Evolutionary conservation across 2,113 vertebrate species (phyloP), one percentile per base, ranked within the genome.

Genomic region (Apus apus): DNA sequence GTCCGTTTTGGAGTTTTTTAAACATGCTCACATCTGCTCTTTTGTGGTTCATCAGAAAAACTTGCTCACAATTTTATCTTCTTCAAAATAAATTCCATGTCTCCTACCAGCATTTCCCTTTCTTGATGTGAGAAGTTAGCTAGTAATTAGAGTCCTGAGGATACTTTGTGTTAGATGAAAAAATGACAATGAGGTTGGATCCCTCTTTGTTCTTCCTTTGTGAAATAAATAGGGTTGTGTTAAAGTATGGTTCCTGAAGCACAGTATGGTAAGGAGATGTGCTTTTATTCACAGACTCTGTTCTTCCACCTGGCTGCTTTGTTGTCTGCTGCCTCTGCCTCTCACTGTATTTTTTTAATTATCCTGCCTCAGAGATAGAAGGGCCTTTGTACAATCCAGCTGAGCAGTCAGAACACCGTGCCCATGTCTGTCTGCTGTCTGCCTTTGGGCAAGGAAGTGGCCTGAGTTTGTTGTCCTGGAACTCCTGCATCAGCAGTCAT

Each of bases 141-240:
- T 66, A 90, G 72, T 96, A 95, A 97, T 97, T 95, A 89, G 71
- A 92, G 68, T 92, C 76, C 38, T 0, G 7, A 92, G 30, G 34
- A 78, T 84, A 56, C 23, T 92, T 89, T 90, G 70, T 86, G 34
- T 72, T 82, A 53, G 34, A 53, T 54, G 19, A 93, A 45, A 85
- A 96, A 56, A 85, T 65, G 85, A 94, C 89, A 94, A 68, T 81
- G 65, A 84, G 51, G 38, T 90, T 89, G 92, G 92, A 93, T 92
- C 7, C 38, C 45, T 92, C 80, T 86, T 95, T 93, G 65, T 93
- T 54, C 34, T 74, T 90, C 16, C 32, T 87, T 84, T 89, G 76
- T 94, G 89, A 92, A 94, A 95, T 89, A 93, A 86, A 92, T 77
- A 89, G 48, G 68, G 20, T 78, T 86, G 53, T 92, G 94, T 93